Base-by-base conservation (phyloP, 2,888 invertebrate genomes). In the Thecophora atra region DNA sequence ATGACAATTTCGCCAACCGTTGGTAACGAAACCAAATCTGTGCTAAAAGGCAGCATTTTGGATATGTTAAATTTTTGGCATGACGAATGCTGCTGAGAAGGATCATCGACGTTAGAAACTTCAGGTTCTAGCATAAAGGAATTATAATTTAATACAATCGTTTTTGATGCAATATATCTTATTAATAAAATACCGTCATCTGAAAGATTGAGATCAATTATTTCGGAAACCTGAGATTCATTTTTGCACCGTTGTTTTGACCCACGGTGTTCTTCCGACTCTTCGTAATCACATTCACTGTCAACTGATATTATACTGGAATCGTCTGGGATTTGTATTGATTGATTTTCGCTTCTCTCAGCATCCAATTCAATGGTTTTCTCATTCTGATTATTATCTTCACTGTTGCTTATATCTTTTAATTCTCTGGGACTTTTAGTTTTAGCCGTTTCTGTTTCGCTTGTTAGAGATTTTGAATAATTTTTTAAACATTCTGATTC, bases 1-100 rank as follows among this genome's bases (percentile, higher is more conserved):
- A 80, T 28, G 0, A 81, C 3, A 1, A 75, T 77, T 6, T 81
- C 81, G 0, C 75, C 76, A 1, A 66, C 44, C 37, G 44, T 65
- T 6, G 82, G 80, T 7, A 81, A 21, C 4, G 1, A 52, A 0
- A 51, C 58, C 2, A 80, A 44, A 24, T n/a, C 17, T 19, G 21
- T 63, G 52, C 37, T 63, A 24, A 63, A 70, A 15, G 63, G 70
- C 26, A 70, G 13, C 51, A 70, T 52, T 8, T 70, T 52, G 0
- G 4, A 3, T 24, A 62, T 60, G 17, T 24, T 24, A 44, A 66
- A 2, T 0, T 28, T 30, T n/a, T 52, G 11, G 2, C 13, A 13
- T 3, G 26, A 26, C 13, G 58, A 28, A 28, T 28, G 24, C 21
- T 21, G 26, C 13, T 6, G 8, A 15, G 26, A 15, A 1, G 7